phyloP scores from a whole-genome alignment of 2,113 vertebrate species.

The Aptenodytes patagonicus region DNA sequence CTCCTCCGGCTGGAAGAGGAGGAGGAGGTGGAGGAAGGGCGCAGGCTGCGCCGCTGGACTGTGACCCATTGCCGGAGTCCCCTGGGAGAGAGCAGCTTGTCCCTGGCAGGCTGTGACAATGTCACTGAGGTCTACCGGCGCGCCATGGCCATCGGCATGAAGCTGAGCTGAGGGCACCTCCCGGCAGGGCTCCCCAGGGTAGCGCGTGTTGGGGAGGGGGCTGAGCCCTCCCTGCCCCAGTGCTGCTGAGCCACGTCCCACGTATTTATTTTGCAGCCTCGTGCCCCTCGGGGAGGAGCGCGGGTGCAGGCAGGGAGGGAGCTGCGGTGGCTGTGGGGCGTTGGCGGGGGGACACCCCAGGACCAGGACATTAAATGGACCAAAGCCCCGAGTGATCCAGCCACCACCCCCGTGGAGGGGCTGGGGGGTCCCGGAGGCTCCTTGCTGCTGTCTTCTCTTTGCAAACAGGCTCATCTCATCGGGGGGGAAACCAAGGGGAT shows the following conservation, averaged over 20 bases:
- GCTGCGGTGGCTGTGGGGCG: accelerated
- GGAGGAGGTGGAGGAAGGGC: slow-evolving; percentile 15
- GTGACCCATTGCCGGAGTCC: slow-evolving; percentile 69
- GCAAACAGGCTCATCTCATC: not conserved
- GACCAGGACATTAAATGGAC: not conserved
- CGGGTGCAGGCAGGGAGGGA: not conserved
- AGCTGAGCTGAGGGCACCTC: slow-evolving; percentile 72
- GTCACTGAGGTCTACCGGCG: slow-evolving; percentile 75
- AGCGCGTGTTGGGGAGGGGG: not conserved
- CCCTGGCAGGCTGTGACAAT: slow-evolving; percentile 79
- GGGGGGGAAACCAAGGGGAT: not conserved
- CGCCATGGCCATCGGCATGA: slow-evolving; percentile 60
- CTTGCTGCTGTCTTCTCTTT: not conserved
- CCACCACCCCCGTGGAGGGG: not conserved
- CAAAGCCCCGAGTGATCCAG: not conserved
- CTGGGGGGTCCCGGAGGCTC: not conserved
- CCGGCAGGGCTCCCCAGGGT: accelerated
- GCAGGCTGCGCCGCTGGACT: slow-evolving; percentile 67
- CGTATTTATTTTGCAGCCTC: not conserved
- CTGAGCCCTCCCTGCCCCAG: not conserved
- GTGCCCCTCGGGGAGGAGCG: not conserved
- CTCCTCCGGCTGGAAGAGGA: slow-evolving; percentile 78
- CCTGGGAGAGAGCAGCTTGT: slow-evolving; percentile 75
- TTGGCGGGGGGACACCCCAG: not conserved
- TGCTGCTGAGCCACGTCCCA: not conserved